phyloP scores from a whole-genome alignment of 2,113 vertebrate genomes.

The Grammomys dolichurus region DNA sequence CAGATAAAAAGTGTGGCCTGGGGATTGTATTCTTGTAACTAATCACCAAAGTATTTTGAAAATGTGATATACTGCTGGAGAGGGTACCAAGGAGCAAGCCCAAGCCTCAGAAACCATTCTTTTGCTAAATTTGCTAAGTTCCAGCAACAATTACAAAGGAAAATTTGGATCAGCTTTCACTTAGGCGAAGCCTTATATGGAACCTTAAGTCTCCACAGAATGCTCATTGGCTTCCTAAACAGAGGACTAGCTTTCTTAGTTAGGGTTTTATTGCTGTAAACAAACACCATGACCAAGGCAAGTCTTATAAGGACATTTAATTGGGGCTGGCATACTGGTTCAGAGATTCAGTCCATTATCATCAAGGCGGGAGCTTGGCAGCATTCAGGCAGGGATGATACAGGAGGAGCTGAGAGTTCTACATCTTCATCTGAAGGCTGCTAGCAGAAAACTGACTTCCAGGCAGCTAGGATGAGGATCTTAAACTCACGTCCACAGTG shows the following conservation, averaged over 20 bases:
- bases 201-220: constrained; percentile 25
- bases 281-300: too few species aligned
- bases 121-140: not conserved
- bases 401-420: too few species aligned
- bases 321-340: too few species aligned
- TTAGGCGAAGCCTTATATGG: not conserved
- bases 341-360: too few species aligned
- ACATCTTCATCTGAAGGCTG: too few species aligned
- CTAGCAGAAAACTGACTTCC: too few species aligned
- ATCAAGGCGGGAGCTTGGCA: too few species aligned
- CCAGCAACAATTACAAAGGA: not conserved
- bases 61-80: not conserved
- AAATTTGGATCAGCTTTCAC: not conserved
- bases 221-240: constrained; percentile 13
- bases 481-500: too few species aligned
- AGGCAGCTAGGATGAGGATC: too few species aligned
- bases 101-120: not conserved
- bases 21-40: constrained; percentile 9
- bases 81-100: not conserved
- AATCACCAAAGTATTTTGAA: constrained; percentile 24
- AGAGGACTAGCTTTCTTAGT: not conserved
- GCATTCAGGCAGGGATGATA: too few species aligned
- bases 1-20: constrained; percentile 5
- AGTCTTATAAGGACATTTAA: too few species aligned
- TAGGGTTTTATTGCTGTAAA: too few species aligned